Conservation (phyloP, 2,797 vertebrate genomes). For the Leuciscus waleckii region DNA sequence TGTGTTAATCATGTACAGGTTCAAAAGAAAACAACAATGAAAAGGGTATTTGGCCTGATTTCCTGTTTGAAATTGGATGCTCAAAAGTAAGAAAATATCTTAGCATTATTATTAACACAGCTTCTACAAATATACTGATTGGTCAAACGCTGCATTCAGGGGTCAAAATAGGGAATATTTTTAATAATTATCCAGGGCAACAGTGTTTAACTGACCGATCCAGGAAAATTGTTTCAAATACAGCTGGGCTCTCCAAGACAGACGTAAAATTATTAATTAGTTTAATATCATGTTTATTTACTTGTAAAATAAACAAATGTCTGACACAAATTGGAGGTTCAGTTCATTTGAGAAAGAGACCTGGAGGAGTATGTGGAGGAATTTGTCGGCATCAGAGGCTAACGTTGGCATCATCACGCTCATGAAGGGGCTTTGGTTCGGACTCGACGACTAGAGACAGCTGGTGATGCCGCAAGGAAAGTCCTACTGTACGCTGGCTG, state of each 20-base stretch:
- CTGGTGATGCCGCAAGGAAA: no score
- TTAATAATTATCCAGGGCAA: not conserved
- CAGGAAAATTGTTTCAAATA: not conserved
- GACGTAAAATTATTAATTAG: not conserved
- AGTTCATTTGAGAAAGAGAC: not conserved
- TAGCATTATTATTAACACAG: not conserved
- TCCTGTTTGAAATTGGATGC: not conserved
- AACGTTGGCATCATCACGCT: no score
- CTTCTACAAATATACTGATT: not conserved
- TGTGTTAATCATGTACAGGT: slow-evolving; percentile 18
- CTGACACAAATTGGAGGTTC: not conserved
- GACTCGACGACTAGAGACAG: no score
- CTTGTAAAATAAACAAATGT: not conserved
- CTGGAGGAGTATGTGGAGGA: no score
- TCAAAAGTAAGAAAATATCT: not conserved
- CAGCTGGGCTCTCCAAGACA: not conserved
- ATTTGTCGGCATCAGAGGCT: no score
- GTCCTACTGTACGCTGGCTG: no score
- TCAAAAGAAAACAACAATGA: slow-evolving; percentile 3
- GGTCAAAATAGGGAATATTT: not conserved
- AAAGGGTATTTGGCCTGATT: not conserved
- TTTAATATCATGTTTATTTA: not conserved
- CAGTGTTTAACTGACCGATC: not conserved
- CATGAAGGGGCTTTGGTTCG: no score
- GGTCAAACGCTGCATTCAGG: not conserved